These are phyloP conservation scores for Aphaenogaster ashmeadi DNA, from an alignment of 1,140 invertebrate genomes.

Conservation along the genomic window DNA sequence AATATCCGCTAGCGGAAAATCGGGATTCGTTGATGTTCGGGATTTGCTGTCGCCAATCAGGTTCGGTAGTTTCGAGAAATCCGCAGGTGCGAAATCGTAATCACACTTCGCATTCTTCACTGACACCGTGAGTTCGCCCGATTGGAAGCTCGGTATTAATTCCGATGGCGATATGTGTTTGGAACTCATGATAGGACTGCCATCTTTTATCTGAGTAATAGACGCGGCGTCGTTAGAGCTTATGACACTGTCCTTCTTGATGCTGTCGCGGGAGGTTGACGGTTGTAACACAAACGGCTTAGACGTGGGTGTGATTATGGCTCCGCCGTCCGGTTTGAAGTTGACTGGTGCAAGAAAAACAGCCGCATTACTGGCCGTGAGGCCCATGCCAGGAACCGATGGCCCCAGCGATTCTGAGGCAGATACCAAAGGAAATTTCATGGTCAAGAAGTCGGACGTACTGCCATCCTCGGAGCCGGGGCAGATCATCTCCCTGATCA, in stretches of 20 bases:
- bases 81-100: conserved; percentile 81
- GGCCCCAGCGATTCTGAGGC: conserved; percentile 81
- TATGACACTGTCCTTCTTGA: conserved; percentile 76
- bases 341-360: conserved; percentile 84
- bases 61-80: conserved; percentile 81
- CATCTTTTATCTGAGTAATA: conserved; percentile 77
- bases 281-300: conserved; percentile 81
- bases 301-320: conserved; percentile 79
- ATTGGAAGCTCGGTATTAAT: conserved; percentile 82
- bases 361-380: conserved; percentile 78
- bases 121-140: conserved; percentile 85
- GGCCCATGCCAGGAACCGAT: conserved; percentile 74
- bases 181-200: conserved; percentile 69
- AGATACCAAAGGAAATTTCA: conserved; percentile 83
- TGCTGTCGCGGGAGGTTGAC: conserved; percentile 78
- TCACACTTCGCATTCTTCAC: conserved; percentile 84
- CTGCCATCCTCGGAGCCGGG: conserved; percentile 82
- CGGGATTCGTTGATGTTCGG: conserved; percentile 73
- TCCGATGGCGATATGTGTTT: conserved; percentile 80
- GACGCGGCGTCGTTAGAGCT: conserved; percentile 73
- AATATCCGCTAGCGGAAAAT: conserved; percentile 83
- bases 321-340: conserved; percentile 82
- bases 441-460: conserved; percentile 77
- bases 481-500: conserved; percentile 86
- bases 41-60: conserved; percentile 74